phyloP scores from a whole-genome alignment of 2,797 vertebrate species.

The Gallinago stenura region DNA sequence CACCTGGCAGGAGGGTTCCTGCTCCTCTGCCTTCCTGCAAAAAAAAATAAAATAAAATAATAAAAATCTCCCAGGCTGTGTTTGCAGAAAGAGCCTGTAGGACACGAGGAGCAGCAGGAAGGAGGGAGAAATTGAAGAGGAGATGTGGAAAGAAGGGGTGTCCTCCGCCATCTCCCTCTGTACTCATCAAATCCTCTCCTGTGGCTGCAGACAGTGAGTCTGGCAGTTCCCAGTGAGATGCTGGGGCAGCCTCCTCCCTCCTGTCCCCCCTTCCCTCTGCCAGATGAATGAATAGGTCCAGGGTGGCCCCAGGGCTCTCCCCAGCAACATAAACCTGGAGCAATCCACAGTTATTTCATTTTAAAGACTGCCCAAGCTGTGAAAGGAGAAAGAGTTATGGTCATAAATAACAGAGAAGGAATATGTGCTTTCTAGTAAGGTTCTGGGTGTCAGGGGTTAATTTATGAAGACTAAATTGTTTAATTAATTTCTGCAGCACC shows the following conservation, averaged over 20 bases:
- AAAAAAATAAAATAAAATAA: background rate
- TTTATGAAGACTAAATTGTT: background rate
- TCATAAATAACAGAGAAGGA: background rate
- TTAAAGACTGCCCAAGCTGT: background rate
- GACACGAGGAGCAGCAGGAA: background rate
- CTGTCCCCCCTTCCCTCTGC: background rate
- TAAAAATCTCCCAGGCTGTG: background rate
- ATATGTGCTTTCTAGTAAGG: background rate
- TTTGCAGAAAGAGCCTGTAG: background rate
- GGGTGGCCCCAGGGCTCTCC: background rate
- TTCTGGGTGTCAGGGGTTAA: slow-evolving; percentile 19
- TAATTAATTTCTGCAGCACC: slow-evolving; percentile 8
- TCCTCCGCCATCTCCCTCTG: rapidly evolving
- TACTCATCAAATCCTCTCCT: background rate
- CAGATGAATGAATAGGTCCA: background rate
- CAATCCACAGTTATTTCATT: background rate
- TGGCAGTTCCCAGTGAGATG: background rate
- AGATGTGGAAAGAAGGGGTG: background rate
- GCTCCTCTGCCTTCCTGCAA: background rate
- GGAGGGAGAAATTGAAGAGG: background rate
- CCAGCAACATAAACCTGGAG: background rate
- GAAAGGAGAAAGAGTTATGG: background rate
- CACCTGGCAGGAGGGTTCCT: background rate
- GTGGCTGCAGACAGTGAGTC: background rate
- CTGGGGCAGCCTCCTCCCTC: background rate